Conservation (phyloP, 1,140 invertebrate species). For the Zaprionus lachaisei region DNA sequence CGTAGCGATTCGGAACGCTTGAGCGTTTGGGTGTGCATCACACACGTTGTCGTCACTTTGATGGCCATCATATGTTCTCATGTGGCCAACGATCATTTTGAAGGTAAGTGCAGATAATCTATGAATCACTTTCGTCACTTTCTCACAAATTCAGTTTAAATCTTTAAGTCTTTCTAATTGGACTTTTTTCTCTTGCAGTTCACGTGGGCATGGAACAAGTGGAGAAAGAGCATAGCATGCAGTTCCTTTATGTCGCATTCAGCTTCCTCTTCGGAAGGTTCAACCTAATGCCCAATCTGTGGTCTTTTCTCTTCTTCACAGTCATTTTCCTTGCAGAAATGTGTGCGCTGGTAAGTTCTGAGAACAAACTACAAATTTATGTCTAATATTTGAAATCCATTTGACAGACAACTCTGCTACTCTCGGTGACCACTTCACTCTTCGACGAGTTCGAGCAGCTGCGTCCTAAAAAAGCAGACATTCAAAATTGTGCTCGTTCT, state of each 20-base stretch:
- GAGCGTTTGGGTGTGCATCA: slow-evolving; percentile 68
- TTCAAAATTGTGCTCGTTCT: slow-evolving; percentile 53
- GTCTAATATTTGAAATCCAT: neutral
- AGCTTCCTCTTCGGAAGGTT: slow-evolving; percentile 73
- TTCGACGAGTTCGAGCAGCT: slow-evolving; percentile 78
- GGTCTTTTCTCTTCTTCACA: slow-evolving; percentile 74
- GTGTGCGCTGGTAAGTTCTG: slow-evolving; percentile 64
- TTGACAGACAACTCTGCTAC: slow-evolving; percentile 68
- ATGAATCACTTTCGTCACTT: neutral
- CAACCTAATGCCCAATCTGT: slow-evolving; percentile 68
- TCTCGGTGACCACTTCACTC: slow-evolving; percentile 69
- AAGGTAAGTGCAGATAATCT: slow-evolving; percentile 43
- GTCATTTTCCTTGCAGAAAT: slow-evolving; percentile 76
- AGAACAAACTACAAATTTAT: neutral
- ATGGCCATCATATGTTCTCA: slow-evolving; percentile 70
- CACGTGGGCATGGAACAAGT: slow-evolving; percentile 75
- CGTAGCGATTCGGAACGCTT: slow-evolving; percentile 69
- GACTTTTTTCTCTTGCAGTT: slow-evolving; percentile 38
- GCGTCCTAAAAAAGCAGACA: slow-evolving; percentile 48
- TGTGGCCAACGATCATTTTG: slow-evolving; percentile 79
- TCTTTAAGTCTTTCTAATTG: neutral
- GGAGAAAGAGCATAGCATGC: slow-evolving; percentile 70
- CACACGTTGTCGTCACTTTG: slow-evolving; percentile 55
- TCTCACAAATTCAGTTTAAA: too few relatives aligned
- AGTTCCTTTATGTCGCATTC: slow-evolving; percentile 73